A percentile compares a stretch with the other conserved stretches of the same genome.
Evolutionary conservation across 2,113 vertebrate genomes (phyloP).

Genomic region (Microcebus griseorufus): DNA sequence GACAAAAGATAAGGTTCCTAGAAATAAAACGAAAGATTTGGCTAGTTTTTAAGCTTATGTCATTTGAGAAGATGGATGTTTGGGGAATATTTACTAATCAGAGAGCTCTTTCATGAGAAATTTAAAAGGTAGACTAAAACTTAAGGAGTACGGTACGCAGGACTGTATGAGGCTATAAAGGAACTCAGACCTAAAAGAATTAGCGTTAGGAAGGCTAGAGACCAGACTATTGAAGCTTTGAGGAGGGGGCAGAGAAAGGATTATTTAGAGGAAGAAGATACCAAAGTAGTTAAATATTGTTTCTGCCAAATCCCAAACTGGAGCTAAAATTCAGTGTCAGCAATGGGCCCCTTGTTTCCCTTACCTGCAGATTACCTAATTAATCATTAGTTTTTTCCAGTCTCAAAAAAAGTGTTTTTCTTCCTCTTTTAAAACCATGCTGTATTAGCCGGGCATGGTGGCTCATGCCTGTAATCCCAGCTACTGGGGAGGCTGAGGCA

Average conservation of each 20-base stretch:
- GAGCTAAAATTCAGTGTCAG: not conserved
- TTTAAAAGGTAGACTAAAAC: conserved; percentile 1
- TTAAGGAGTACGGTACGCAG: not conserved
- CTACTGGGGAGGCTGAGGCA: too few relatives aligned
- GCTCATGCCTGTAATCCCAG: too few relatives aligned
- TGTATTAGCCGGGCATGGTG: not conserved
- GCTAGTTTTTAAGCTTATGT: not conserved
- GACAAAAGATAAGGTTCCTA: not conserved
- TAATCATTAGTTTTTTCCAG: not conserved
- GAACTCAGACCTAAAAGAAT: not conserved
- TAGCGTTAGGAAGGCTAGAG: not conserved
- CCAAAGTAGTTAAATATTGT: not conserved
- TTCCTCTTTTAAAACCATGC: not conserved
- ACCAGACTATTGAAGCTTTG: not conserved
- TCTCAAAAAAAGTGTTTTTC: not conserved
- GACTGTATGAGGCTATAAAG: not conserved
- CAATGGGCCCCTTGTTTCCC: not conserved
- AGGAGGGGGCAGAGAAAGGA: not conserved
- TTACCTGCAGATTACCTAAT: not conserved
- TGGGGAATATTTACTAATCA: not conserved
- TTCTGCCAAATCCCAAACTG: not conserved
- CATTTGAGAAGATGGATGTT: not conserved
- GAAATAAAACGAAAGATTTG: not conserved
- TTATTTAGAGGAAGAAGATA: not conserved
- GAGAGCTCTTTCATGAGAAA: not conserved